Evolutionary conservation across 2,113 vertebrate species (phyloP).

Genomic region (Morphnarchus princeps): DNA sequence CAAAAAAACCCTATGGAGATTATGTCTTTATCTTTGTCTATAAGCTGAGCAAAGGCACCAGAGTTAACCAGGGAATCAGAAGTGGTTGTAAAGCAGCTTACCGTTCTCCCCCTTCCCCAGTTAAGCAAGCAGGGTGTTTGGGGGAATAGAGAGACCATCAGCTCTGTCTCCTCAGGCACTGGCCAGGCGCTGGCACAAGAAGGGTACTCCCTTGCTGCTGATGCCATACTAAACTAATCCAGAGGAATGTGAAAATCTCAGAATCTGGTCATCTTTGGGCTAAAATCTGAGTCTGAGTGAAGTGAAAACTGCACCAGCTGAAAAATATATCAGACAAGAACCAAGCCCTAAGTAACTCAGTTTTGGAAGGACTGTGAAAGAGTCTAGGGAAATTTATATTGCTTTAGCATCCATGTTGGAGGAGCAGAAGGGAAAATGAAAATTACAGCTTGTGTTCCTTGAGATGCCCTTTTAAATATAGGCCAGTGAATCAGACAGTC

Average conservation of each 20-base stretch:
- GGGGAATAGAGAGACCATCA: background rate
- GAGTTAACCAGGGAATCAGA: background rate
- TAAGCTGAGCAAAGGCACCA: background rate
- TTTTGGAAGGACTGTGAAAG: constrained; percentile 1
- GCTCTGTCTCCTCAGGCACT: background rate
- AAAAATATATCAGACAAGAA: background rate
- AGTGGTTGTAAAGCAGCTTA: background rate
- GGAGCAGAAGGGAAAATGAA: background rate
- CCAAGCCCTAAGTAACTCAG: background rate
- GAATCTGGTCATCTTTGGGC: background rate
- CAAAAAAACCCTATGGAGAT: background rate
- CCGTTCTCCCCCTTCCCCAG: background rate
- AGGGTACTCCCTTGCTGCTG: background rate
- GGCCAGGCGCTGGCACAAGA: background rate
- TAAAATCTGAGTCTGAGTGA: background rate
- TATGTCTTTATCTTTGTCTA: background rate
- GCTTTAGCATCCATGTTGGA: background rate
- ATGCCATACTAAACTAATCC: background rate
- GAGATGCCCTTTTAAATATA: background rate
- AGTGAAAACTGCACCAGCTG: background rate
- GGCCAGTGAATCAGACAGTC: background rate
- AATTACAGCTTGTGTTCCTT: background rate
- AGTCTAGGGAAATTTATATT: background rate
- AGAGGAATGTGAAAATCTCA: background rate
- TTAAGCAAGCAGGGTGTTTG: background rate